Evolutionary conservation across 2,888 invertebrate genomes (phyloP), one percentile per base, ranked within the genome.

Genomic region (Helicoverpa assulta): DNA sequence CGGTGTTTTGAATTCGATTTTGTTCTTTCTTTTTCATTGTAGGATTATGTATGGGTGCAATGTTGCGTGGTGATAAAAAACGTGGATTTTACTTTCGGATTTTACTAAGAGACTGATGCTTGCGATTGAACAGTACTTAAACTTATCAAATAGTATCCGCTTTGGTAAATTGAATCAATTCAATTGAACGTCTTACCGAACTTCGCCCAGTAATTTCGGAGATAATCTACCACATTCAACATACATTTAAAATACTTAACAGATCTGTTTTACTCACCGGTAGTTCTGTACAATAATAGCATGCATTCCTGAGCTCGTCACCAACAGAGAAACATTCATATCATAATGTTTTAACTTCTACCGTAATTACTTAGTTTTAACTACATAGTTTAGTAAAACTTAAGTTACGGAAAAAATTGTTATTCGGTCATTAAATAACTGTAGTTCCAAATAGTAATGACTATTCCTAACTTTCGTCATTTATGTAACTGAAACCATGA

Each of bases 191-290:
- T 21, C 47, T 62, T 7, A 56, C 26, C 26, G 12, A 43, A 47
- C 50, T 19, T n/a, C 12, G 55, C 1, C 10, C 43, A 58, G 10
- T 12, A 10, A 40, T 73, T 73, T 21, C 5, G 6, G 33, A 60
- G 66, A 60, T 73, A 19, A 55, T 14, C 47, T 1, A 4, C 12
- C 26, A 21, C 43, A 52, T 51, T 37, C 18, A 16, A 61, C 26
- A 65, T 18, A 47, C 33, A 37, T 50, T 52, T 40, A 37, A 64
- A 60, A 56, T 12, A n/a, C 21, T 10, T 63, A 55, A 55, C 50
- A 58, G 64, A 81, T 67, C 77, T 80, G 77, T 67, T 80, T 66
- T 40, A 29, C 62, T 40, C 18, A n/a, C 61, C 52, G 74, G 62
- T 74, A 64, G 50, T 47, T 47, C 47, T 37, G 26, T 60, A 53